These are phyloP conservation scores for Agrotis segetum DNA, from an alignment of 2,888 invertebrate genomes.

Conservation along the genomic window DNA sequence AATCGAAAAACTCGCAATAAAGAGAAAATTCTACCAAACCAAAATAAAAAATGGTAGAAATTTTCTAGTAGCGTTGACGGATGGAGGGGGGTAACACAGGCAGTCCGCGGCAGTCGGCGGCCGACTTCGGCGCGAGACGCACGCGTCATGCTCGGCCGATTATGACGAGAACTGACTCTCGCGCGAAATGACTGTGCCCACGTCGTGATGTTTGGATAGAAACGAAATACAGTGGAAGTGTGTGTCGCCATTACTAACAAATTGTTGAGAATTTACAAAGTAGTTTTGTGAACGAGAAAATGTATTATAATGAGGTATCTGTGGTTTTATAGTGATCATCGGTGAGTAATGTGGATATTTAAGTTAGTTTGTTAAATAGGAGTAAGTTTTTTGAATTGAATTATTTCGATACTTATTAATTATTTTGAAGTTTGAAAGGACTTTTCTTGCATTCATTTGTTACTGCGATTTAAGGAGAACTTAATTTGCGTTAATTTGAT, in stretches of 20 bases:
- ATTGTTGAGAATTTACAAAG: conserved; percentile 54
- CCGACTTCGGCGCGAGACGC: conserved; percentile 78
- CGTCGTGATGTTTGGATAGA: conserved; percentile 76
- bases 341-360: conserved; percentile 77
- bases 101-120: conserved; percentile 82
- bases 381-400: background rate
- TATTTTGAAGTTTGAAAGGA: background rate
- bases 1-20: background rate
- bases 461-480: no score
- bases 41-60: conserved; percentile 41
- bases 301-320: conserved; percentile 83
- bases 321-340: conserved; percentile 89
- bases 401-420: background rate
- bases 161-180: conserved; percentile 68
- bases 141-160: conserved; percentile 76
- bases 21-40: conserved; percentile 22
- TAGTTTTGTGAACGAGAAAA: conserved; percentile 67
- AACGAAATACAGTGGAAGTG: conserved; percentile 79
- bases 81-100: conserved; percentile 72
- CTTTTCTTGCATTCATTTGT: background rate
- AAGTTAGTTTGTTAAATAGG: background rate
- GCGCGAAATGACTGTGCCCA: conserved; percentile 80
- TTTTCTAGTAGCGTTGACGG: conserved; percentile 50
- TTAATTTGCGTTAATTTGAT: background rate
- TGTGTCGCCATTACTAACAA: conserved; percentile 64